phyloP scores from a whole-genome alignment of 2,888 invertebrate species.

The Thereva nobilitata region DNA sequence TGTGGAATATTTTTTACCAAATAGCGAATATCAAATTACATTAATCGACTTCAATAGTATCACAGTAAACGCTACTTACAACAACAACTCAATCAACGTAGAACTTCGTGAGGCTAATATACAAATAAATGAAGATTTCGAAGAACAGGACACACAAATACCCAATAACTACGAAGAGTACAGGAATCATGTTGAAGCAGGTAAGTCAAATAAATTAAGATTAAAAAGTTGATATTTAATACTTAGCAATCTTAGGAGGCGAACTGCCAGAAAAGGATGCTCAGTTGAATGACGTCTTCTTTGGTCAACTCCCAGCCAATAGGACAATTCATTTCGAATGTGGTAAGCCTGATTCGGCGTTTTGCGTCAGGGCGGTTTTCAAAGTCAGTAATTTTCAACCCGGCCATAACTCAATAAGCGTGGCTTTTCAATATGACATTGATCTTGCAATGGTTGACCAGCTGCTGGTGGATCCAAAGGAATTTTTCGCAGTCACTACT shows the following conservation, averaged over 20 bases:
- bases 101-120: conserved; percentile 48
- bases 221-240: no score
- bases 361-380: conserved; percentile 53
- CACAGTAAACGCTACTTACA: conserved; percentile 53
- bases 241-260: no score
- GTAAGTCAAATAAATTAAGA: no score
- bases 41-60: conserved; percentile 53
- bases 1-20: conserved; percentile 51
- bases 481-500: conserved; percentile 54
- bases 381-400: conserved; percentile 53
- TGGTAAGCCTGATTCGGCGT: conserved; percentile 51
- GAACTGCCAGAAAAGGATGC: conserved; percentile 50
- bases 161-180: no score
- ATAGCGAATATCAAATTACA: conserved; percentile 49
- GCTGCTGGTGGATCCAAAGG: conserved; percentile 56
- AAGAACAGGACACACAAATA: no score
- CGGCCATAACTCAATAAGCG: conserved; percentile 47
- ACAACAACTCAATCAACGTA: conserved; percentile 50
- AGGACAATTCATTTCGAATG: conserved; percentile 58
- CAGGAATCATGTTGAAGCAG: no score
- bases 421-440: conserved; percentile 52
- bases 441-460: conserved; percentile 55
- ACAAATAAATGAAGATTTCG: no score
- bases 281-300: conserved; percentile 52
- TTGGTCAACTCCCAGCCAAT: conserved; percentile 54